Evolutionary conservation across 2,797 vertebrate species (phyloP), one percentile per base, ranked within the genome.

Genomic region (Phrynocephalus guinanensis): DNA sequence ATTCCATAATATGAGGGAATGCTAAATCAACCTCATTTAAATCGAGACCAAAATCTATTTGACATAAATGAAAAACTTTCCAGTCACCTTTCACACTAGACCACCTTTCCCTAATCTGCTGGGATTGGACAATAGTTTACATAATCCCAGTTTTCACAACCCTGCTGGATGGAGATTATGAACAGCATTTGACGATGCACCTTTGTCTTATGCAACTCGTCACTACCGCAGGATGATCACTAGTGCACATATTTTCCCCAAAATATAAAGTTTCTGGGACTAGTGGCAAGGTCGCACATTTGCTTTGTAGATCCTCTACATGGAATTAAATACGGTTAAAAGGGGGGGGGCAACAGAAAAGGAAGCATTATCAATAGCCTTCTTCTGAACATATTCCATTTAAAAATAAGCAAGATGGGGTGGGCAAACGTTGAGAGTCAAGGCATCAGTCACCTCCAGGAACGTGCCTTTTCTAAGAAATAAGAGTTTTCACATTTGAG

Each of bases 1-100:
- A 0, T 91, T 93, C 90, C n/a, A 56, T 44, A 82, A 67, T 30
- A 22, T 11, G 8, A 86, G 10, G 18, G 81, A 52, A 3, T 50
- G 66, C 56, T 81, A 63, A 63, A 56, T 75, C n/a, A 50, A 30
- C 33, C 71, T 82, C 79, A 75, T 38, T 28, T 30, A 16, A 56
- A 71, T 80, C 77, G 33, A 71, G 48, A 28, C 18, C 11, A 20
- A 72, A 67, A 5, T 44, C 33, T 38, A 67, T 82, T 75, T 20
- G 6, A 33, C 24, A 13, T 30, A 70, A 15, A 30, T 1, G 1
- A 86, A 7, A 7, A 71, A 70, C 52, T 10, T 75, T 76, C 33
- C 83, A 84, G 6, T 5, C 28, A 73, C 11, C 30, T 30, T 20
- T 9, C 48, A 71, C 13, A 50, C 16, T 28, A 30, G 8, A 82